Evolutionary conservation across 2,888 invertebrate genomes (phyloP).

Genomic region (Bellardia pandia): DNA sequence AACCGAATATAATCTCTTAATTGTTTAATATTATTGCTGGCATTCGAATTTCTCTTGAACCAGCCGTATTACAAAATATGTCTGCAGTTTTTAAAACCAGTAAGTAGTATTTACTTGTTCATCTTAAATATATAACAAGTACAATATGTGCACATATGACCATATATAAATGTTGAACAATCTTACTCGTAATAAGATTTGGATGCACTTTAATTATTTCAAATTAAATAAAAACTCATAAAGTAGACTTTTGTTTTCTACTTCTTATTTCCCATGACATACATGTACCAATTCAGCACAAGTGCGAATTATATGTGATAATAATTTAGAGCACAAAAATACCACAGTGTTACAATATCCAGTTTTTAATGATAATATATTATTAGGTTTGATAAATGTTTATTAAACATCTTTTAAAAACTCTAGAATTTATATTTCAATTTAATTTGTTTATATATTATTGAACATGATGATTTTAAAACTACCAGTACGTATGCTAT

Average conservation of each 20-base stretch:
- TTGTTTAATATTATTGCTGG: too few relatives aligned
- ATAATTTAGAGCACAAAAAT: neutral
- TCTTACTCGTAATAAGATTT: neutral
- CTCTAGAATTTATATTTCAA: too few relatives aligned
- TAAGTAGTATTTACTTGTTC: neutral
- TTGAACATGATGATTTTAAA: too few relatives aligned
- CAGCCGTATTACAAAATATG: neutral
- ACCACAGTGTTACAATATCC: neutral
- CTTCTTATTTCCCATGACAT: neutral
- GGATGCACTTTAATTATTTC: neutral
- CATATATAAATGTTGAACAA: neutral
- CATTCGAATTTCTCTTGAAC: too few relatives aligned
- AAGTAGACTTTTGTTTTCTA: slow-evolving; percentile 14
- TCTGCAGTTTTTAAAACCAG: neutral
- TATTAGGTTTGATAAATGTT: too few relatives aligned
- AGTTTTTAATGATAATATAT: too few relatives aligned
- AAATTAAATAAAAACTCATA: slow-evolving; percentile 9
- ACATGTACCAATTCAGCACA: neutral
- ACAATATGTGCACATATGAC: neutral
- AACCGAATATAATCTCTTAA: too few relatives aligned
- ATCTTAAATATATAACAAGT: neutral
- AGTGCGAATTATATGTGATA: neutral
- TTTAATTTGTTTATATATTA: too few relatives aligned
- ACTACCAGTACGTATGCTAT: neutral
- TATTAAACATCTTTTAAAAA: too few relatives aligned